Percentiles rank a stretch among this genome's conserved stretches.
phyloP scores from a whole-genome alignment of 2,113 vertebrate genomes.

The Saccopteryx bilineata region DNA sequence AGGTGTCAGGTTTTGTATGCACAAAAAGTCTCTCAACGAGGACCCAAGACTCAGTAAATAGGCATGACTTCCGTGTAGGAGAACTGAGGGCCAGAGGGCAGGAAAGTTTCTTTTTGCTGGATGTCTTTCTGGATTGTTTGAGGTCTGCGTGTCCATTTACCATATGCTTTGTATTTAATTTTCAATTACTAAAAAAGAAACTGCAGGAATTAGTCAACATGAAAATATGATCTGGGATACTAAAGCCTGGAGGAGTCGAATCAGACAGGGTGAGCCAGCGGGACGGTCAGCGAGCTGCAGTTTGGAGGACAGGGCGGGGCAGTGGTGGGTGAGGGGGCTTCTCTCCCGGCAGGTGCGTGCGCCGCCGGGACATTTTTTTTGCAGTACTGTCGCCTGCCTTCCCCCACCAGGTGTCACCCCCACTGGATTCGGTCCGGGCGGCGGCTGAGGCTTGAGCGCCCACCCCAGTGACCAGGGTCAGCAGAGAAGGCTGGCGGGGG shows the following conservation, averaged over 20 bases:
- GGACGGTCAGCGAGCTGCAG: not conserved
- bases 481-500: accelerated
- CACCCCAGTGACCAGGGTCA: not conserved
- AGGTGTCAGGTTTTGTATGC: not conserved
- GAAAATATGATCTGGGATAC: not conserved
- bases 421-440: not conserved
- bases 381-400: not conserved
- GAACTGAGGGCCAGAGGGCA: not conserved
- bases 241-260: not conserved
- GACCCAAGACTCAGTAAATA: not conserved
- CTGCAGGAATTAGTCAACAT: not conserved
- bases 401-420: not conserved
- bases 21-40: accelerated
- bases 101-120: not conserved
- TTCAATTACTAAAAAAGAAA: constrained; percentile 35
- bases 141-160: not conserved
- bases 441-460: not conserved
- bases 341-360: accelerated
- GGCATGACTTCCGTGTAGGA: not conserved
- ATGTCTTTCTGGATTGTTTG: not conserved
- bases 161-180: constrained; percentile 15
- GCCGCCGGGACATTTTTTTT: not conserved
- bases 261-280: not conserved
- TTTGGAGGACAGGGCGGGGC: too few relatives aligned
- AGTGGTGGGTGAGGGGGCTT: accelerated